Evolutionary conservation across 37 sponge, comb jelly and placozoan species (phyloP).

Genomic region (Sycon ciliatum): DNA sequence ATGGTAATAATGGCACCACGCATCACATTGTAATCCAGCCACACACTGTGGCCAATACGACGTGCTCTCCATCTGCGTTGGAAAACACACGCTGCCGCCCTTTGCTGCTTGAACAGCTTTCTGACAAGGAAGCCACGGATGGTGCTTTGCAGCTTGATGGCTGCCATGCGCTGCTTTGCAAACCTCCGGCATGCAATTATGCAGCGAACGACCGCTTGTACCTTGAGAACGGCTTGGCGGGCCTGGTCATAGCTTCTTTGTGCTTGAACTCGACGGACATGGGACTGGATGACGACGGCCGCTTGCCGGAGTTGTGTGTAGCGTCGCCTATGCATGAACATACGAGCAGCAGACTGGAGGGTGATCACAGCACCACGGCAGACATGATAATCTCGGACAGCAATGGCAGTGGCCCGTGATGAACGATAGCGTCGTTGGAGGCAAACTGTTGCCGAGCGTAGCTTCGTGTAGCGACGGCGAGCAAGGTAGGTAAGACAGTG

Average conservation of each 20-base stretch:
- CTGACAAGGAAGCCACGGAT: neutral
- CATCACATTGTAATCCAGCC: neutral
- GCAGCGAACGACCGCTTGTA: neutral
- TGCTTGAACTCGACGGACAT: neutral
- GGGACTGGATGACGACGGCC: constrained; percentile 31
- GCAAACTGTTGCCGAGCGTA: neutral
- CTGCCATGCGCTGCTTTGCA: neutral
- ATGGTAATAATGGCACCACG: neutral
- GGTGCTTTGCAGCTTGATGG: neutral
- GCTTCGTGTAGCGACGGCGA: neutral
- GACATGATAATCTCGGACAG: neutral
- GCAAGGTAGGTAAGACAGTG: constrained; percentile 15
- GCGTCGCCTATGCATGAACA: constrained; percentile 5
- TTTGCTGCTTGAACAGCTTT: neutral
- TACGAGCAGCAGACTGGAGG: neutral
- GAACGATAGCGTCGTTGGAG: neutral
- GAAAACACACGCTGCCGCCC: neutral
- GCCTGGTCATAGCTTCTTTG: neutral
- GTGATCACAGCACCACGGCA: neutral
- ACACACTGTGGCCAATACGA: neutral
- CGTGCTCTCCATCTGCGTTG: constrained; percentile 15
- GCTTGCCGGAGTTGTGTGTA: constrained; percentile 15
- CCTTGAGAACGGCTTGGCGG: neutral
- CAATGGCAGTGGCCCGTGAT: neutral
- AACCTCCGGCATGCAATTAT: too few relatives aligned